A percentile compares a stretch with the other conserved stretches of the same genome.
Evolutionary conservation across 2,113 vertebrate genomes (phyloP).

Genomic region (Pangasianodon gigas): DNA sequence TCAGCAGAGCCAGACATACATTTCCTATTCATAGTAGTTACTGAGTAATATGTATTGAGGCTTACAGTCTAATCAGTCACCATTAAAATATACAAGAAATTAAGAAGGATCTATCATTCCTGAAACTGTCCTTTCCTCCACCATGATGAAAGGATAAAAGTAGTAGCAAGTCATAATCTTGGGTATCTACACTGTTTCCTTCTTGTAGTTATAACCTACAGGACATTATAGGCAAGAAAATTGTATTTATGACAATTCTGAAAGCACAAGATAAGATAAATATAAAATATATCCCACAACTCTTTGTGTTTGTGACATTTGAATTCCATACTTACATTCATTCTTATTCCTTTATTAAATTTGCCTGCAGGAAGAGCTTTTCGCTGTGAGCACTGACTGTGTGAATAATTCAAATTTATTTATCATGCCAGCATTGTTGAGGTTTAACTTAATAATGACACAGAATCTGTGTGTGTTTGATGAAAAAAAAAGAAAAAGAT

Average conservation of each 20-base stretch:
- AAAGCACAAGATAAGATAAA: neutral
- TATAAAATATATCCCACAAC: neutral
- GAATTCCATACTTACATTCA: slow-evolving; percentile 6
- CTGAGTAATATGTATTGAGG: neutral
- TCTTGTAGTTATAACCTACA: neutral
- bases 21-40: neutral
- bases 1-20: neutral
- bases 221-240: neutral
- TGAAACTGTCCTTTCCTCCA: neutral
- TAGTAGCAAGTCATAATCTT: neutral
- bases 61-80: neutral
- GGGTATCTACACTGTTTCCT: neutral
- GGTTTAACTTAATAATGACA: slow-evolving; percentile 17
- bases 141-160: neutral
- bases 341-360: slow-evolving; percentile 26
- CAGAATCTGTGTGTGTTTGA: slow-evolving; percentile 6
- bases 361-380: slow-evolving; percentile 13
- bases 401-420: slow-evolving; percentile 29
- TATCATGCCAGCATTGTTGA: slow-evolving; percentile 8
- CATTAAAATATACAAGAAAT: neutral
- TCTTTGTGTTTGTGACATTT: neutral
- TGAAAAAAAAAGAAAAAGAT: neutral
- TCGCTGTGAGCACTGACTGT: neutral
- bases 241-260: neutral
- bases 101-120: neutral